A percentile compares a stretch with the other conserved stretches of the same genome.
phyloP scores from a whole-genome alignment of 2,113 vertebrate species.

The Rafetus swinhoei region DNA sequence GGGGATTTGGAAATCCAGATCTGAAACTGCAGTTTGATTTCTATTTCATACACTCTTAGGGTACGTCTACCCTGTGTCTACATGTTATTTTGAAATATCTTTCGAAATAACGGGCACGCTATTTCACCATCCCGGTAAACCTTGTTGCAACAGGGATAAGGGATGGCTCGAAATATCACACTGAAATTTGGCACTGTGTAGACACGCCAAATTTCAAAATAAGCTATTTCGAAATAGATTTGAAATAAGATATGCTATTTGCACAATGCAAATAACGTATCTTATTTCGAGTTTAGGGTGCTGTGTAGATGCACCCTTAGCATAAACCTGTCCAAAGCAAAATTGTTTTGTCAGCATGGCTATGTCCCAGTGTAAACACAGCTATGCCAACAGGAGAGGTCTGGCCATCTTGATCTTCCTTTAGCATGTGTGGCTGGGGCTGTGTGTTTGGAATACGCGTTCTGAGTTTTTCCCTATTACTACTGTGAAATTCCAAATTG shows the following conservation, averaged over 20 bases:
- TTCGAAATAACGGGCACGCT: no score
- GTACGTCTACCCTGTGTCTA: no score
- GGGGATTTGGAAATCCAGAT: neutral
- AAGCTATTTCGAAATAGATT: no score
- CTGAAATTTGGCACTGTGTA: no score
- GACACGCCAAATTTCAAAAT: no score
- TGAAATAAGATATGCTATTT: no score
- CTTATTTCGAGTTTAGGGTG: no score
- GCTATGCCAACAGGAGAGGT: neutral
- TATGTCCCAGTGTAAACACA: neutral
- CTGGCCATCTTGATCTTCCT: neutral
- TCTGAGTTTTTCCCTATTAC: neutral
- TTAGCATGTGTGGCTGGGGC: neutral
- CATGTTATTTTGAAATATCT: no score
- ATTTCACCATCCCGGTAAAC: no score
- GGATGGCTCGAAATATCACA: no score
- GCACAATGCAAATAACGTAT: no score
- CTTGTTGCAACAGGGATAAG: no score
- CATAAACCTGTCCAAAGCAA: neutral
- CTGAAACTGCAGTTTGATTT: neutral
- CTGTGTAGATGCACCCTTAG: neutral
- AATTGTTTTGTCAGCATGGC: neutral
- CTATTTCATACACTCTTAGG: neutral
- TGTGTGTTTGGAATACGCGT: neutral
- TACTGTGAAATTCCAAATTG: neutral